Percentiles rank a stretch among this genome's conserved stretches.
These are phyloP conservation scores for Cinclus cinclus DNA, from an alignment of 2,113 vertebrate genomes.

Conservation along the genomic window DNA sequence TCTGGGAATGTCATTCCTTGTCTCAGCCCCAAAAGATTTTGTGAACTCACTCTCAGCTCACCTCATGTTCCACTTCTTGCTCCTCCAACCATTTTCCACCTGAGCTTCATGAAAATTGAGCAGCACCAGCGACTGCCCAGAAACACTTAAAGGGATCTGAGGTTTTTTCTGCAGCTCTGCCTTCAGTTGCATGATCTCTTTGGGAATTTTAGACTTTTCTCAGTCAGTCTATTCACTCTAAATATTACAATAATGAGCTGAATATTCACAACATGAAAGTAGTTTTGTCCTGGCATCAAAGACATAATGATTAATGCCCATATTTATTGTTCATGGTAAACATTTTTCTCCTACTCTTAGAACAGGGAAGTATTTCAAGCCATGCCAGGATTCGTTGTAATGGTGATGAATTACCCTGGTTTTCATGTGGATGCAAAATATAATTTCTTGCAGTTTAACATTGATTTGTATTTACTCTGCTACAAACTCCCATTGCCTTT, in stretches of 20 bases:
- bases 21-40: background rate
- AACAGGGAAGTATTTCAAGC: constrained; percentile 17
- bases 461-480: constrained; percentile 23
- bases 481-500: background rate
- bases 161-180: background rate
- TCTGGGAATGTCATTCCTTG: background rate
- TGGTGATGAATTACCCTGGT: constrained; percentile 33
- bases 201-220: background rate
- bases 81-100: background rate
- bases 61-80: background rate
- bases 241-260: background rate
- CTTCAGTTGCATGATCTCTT: background rate
- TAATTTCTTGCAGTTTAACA: constrained; percentile 28
- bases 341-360: constrained; percentile 2
- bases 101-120: background rate
- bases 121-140: background rate
- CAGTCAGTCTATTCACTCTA: background rate
- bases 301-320: constrained; percentile 26
- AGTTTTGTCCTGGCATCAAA: constrained; percentile 10
- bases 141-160: background rate
- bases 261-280: background rate
- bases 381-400: background rate
- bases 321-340: constrained; percentile 18
- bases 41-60: background rate
- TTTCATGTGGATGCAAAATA: constrained; percentile 24